Evolutionary conservation across 2,113 vertebrate species (phyloP), one percentile per base, ranked within the genome.

Genomic region (Pachycephala philippinensis): DNA sequence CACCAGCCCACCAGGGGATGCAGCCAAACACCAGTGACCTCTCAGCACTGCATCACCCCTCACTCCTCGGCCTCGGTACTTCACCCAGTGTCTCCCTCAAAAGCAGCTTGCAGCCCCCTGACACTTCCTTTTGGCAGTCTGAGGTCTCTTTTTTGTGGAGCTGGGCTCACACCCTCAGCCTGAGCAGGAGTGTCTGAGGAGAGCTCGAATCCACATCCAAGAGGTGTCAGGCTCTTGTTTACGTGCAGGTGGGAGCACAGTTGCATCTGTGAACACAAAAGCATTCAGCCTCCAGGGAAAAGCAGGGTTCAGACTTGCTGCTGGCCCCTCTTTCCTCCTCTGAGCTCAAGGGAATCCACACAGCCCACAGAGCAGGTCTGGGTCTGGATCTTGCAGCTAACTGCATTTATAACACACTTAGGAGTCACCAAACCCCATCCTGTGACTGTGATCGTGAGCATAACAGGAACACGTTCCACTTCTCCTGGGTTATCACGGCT

Each of bases 21-120:
- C 30, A 60, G n/a, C 39, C 45, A 42, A 45, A 61, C 0, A 0
- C n/a, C 69, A 50, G n/a, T 1, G 2, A 54, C 33, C 0, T 0
- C 66, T 90, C 60, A 82, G 44, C 37, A 12, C 20, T 52, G 24
- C 13, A 11, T 33, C 45, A 2, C 45, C 53, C 30, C 85, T 70
- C 9, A 2, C 45, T 57, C 30, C 85, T 70, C 9, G 9, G 40
- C 31, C 45, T 64, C 5, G 1, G 8, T 14, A 10, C 13, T 26
- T 71, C 22, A n/a, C 6, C 53, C 39, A 57, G 57, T 0, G 1
- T 6, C 44, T 80, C 24, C 17, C 13, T 2, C 13, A 23, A 39
- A n/a, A 13, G 7, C 76, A 84, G 33, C 47, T 26, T 86, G 35
- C 33, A 71, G 52, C 4, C 13, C 28, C 33, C 64, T 7, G 13